Percentiles rank a stretch among this genome's conserved stretches.
phyloP scores from a whole-genome alignment of 2,113 vertebrate species.

The Corynorhinus townsendii region DNA sequence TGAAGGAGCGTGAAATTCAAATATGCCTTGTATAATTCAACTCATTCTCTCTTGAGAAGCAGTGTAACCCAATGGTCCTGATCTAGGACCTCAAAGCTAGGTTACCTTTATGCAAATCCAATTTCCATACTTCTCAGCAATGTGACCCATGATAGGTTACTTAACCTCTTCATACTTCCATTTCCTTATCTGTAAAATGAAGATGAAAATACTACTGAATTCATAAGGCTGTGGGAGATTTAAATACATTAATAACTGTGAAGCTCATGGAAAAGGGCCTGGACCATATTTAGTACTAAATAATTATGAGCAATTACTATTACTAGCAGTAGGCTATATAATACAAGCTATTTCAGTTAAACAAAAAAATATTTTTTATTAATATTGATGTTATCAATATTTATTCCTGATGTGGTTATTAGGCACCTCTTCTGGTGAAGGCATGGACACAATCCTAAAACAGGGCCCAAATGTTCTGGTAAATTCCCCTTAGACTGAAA shows the following conservation, averaged over 20 bases:
- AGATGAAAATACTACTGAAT: not conserved
- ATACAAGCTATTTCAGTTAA: not conserved
- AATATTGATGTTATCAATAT: not conserved
- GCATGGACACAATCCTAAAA: not conserved
- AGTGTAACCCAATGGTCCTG: not conserved
- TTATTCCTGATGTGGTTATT: not conserved
- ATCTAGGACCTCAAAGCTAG: not conserved
- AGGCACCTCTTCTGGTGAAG: not conserved
- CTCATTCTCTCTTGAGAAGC: not conserved
- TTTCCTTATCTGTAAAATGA: slow-evolving; percentile 9
- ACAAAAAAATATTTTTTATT: not conserved
- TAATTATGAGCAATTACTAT: not conserved
- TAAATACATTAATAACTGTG: not conserved
- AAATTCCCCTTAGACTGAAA: not conserved
- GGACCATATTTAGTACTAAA: not conserved
- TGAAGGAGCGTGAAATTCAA: not conserved
- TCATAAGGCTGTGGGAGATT: not conserved
- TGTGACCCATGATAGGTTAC: not conserved
- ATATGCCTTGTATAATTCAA: not conserved
- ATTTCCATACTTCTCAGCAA: not conserved
- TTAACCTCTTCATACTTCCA: not conserved
- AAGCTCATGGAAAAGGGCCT: not conserved
- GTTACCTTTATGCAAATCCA: not conserved
- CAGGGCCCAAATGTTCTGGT: not conserved
- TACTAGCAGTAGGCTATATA: not conserved